A percentile compares a stretch with the other conserved stretches of the same genome.
These are phyloP conservation scores for Cylloceria caligata DNA, from an alignment of 2,888 invertebrate species.

Conservation along the genomic window DNA sequence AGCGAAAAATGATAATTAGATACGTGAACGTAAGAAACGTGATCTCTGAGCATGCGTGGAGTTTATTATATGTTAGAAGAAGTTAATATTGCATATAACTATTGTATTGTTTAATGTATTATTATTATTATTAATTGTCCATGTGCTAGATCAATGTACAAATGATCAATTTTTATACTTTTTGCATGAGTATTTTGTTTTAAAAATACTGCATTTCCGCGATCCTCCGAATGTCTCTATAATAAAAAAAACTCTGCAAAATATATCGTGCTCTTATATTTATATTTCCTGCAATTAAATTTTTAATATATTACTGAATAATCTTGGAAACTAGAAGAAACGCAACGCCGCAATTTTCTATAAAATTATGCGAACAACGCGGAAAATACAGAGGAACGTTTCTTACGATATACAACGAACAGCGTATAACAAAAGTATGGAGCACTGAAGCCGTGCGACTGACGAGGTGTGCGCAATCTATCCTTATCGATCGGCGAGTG, in stretches of 20 bases:
- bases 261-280: conserved; percentile 13
- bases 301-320: not conserved
- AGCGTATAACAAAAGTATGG: no score
- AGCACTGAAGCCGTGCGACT: no score
- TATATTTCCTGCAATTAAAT: not conserved
- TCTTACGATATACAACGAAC: no score
- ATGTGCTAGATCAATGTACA: conserved; percentile 79
- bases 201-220: conserved; percentile 82
- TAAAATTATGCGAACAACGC: not conserved
- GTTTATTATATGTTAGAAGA: conserved; percentile 79
- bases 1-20: conserved; percentile 45
- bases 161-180: conserved; percentile 79
- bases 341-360: no score
- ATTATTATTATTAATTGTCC: conserved; percentile 64
- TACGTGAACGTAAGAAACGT: conserved; percentile 62
- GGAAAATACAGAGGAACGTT: no score
- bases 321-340: no score
- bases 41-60: conserved; percentile 75
- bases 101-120: conserved; percentile 75
- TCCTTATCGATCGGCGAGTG: not conserved
- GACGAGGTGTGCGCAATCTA: no score
- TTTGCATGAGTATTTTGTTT: conserved; percentile 83
- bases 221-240: conserved; percentile 46
- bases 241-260: conserved; percentile 63
- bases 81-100: conserved; percentile 73